These are phyloP conservation scores for Semnornis frantzii DNA, from an alignment of 2,113 vertebrate genomes.

Conservation along the genomic window DNA sequence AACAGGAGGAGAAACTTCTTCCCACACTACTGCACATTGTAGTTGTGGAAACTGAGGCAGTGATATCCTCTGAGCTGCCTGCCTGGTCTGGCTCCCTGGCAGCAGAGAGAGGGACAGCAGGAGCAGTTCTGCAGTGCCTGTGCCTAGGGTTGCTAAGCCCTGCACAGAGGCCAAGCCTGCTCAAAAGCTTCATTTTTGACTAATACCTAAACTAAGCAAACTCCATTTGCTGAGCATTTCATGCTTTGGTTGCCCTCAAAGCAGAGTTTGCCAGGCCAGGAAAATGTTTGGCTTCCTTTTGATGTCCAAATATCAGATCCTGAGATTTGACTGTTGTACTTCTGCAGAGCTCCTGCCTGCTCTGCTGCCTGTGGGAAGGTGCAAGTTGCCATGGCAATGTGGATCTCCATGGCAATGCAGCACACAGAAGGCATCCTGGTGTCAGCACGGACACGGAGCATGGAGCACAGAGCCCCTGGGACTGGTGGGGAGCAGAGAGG, in stretches of 20 bases:
- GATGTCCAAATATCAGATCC: not conserved
- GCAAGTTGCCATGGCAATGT: slow-evolving; percentile 49
- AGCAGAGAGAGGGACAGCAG: not conserved
- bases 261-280: not conserved
- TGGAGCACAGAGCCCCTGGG: not conserved
- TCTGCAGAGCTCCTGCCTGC: not conserved
- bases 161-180: not conserved
- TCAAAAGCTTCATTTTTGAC: not conserved
- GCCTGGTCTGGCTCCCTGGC: not conserved
- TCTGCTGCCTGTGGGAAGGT: not conserved
- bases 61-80: accelerated
- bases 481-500: not conserved
- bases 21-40: not conserved
- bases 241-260: not conserved
- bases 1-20: no score
- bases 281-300: not conserved
- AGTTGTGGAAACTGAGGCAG: not conserved
- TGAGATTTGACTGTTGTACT: not conserved
- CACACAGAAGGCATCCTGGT: not conserved
- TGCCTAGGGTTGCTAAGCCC: not conserved
- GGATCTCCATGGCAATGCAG: slow-evolving; percentile 17
- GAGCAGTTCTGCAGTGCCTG: not conserved
- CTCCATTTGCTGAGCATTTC: not conserved
- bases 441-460: not conserved
- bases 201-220: not conserved